These are phyloP conservation scores for Phocides pigmalion DNA, from an alignment of 1,140 invertebrate genomes.

Conservation along the genomic window DNA sequence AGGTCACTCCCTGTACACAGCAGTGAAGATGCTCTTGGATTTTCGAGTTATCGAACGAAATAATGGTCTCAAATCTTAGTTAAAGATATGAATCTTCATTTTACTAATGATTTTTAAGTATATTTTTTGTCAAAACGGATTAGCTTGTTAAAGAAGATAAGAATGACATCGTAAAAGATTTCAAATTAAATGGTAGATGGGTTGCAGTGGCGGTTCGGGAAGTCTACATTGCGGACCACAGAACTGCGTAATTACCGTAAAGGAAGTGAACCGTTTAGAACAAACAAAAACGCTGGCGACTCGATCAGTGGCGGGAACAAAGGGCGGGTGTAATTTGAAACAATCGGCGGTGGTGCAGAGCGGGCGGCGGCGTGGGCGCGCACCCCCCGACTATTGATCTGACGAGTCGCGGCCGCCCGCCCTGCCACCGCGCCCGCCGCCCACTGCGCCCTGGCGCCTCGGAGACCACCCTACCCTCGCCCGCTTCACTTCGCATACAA, in stretches of 20 bases:
- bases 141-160: conserved; percentile 6
- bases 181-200: conserved; percentile 13
- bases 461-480: conserved; percentile 34
- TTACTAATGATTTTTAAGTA: neutral
- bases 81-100: neutral
- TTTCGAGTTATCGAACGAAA: neutral
- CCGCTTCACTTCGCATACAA: conserved; percentile 60
- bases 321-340: conserved; percentile 80
- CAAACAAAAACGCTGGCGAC: conserved; percentile 75
- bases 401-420: conserved; percentile 57
- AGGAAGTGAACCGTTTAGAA: conserved; percentile 74
- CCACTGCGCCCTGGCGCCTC: conserved; percentile 46
- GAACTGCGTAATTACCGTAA: conserved; percentile 79
- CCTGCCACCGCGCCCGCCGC: conserved; percentile 38
- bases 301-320: conserved; percentile 78
- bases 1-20: conserved; percentile 19
- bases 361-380: conserved; percentile 57
- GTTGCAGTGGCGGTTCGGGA: conserved; percentile 48
- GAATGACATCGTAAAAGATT: conserved; percentile 34
- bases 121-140: neutral
- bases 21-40: neutral
- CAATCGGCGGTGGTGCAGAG: conserved; percentile 76
- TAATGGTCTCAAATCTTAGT: neutral
- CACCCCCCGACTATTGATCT: conserved; percentile 81
- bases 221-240: conserved; percentile 59